These are phyloP conservation scores for Cepphus grylle DNA, from an alignment of 2,113 vertebrate genomes.

Conservation along the genomic window DNA sequence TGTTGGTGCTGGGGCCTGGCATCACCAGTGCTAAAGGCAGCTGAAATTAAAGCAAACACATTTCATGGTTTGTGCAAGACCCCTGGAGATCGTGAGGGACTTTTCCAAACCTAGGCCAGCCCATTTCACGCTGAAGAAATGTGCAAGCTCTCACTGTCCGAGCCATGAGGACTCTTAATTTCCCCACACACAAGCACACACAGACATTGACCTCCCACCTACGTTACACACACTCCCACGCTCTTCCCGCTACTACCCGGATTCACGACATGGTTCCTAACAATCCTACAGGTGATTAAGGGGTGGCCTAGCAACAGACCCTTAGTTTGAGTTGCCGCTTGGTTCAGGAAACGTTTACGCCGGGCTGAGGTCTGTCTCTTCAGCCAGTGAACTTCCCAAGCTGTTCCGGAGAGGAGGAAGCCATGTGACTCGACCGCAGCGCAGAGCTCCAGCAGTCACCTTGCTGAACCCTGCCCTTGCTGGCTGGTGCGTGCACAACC, in stretches of 20 bases:
- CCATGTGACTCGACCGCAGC: background rate
- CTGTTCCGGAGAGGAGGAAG: background rate
- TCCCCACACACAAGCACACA: background rate
- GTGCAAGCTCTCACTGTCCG: background rate
- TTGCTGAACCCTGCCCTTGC: background rate
- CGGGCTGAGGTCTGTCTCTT: background rate
- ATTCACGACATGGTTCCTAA: background rate
- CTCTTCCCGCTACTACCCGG: background rate
- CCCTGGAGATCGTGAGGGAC: background rate
- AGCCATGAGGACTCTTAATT: background rate
- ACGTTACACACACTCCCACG: background rate
- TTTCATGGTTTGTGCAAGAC: background rate
- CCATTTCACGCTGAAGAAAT: rapidly evolving
- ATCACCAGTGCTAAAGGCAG: background rate
- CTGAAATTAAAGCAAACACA: background rate
- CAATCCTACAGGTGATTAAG: background rate
- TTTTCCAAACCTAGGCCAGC: background rate
- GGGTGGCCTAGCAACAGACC: background rate
- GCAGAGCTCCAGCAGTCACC: background rate
- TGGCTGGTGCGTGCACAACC: background rate
- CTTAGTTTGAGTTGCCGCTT: background rate
- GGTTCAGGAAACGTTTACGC: background rate
- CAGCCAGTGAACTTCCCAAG: background rate
- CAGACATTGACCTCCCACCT: background rate
- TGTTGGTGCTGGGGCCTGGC: background rate